Evolutionary conservation across 30 jellyfish, hydroid and myxozoan genomes (phyloP), one percentile per base, ranked within the genome.

Genomic region (Calvadosia cruxmelitensis): DNA sequence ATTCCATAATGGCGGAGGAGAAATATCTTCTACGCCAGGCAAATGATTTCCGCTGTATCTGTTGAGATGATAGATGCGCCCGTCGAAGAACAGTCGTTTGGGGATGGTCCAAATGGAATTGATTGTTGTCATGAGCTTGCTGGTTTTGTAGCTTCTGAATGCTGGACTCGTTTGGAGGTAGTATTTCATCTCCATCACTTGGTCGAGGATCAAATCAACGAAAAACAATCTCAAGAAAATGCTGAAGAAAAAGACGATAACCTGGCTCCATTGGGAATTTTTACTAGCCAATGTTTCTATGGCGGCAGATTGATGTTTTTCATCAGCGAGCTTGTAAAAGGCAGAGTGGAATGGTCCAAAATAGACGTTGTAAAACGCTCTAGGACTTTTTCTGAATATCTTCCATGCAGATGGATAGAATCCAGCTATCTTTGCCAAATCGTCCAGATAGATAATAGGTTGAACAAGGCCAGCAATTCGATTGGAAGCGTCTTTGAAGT

Each of bases 261-360:
- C 78, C 34, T 75, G 61, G 27, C 68, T 77, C 23, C 89, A 52
- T 32, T 79, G 74, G 1, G 48, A 24, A 48, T 81, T 72, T 33
- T 85, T 93, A 29, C 77, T 72, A 32, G 69, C 50, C 52, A 85
- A 77, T 16, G 93, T 78, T 34, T 31, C 84, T 29, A 85, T 28
- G 16, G 95, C 93, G 51, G 52, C 52, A 2, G 64, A 52, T 28
- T 69, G 72, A 68, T 78, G 78, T 3, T 73, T 74, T 3, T 79
- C 81, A 63, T 85, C 95, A 53, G 78, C 78, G 29, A 85, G 76
- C 33, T 84, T 88, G 32, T 15, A 78, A 1, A 84, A 85, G 77
- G 93, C 78, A 35, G 93, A 93, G 70, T 85, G 78, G 77, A 78
- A 85, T 1, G 95, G 95, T 2, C 90, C 95, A 72, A 77, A 77